A percentile compares a stretch with the other conserved stretches of the same genome.
phyloP scores from a whole-genome alignment of 2,797 vertebrate genomes.

The Sebastes vulpes region DNA sequence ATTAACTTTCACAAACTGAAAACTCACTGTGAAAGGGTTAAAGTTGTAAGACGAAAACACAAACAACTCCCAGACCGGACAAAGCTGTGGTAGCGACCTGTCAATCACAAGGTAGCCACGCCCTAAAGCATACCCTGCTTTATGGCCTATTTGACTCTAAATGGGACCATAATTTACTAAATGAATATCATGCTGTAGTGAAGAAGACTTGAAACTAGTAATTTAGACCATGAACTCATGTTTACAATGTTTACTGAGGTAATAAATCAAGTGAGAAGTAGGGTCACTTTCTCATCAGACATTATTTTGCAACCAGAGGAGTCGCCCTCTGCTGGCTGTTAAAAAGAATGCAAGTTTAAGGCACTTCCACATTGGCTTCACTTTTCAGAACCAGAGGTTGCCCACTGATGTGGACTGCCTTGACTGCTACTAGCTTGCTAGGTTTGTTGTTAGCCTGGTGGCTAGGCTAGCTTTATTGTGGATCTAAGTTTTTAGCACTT shows the following conservation, averaged over 20 bases:
- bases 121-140: too few relatives aligned
- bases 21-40: too few relatives aligned
- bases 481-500: not conserved
- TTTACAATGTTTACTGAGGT: not conserved
- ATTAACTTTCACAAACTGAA: too few relatives aligned
- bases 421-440: not conserved
- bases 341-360: not conserved
- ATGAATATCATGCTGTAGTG: too few relatives aligned
- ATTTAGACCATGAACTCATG: too few relatives aligned
- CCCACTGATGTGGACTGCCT: not conserved
- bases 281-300: not conserved
- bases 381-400: not conserved
- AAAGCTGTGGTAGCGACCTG: too few relatives aligned
- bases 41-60: too few relatives aligned
- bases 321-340: not conserved
- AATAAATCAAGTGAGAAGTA: not conserved
- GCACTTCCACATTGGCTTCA: not conserved
- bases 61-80: too few relatives aligned
- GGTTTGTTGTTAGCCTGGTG: not conserved
- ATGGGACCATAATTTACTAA: too few relatives aligned
- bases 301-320: not conserved
- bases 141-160: too few relatives aligned
- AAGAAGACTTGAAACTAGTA: too few relatives aligned
- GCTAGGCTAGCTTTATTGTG: not conserved
- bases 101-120: too few relatives aligned